Evolutionary conservation across 2,797 vertebrate genomes (phyloP).

Genomic region (Galagoides demidoff): DNA sequence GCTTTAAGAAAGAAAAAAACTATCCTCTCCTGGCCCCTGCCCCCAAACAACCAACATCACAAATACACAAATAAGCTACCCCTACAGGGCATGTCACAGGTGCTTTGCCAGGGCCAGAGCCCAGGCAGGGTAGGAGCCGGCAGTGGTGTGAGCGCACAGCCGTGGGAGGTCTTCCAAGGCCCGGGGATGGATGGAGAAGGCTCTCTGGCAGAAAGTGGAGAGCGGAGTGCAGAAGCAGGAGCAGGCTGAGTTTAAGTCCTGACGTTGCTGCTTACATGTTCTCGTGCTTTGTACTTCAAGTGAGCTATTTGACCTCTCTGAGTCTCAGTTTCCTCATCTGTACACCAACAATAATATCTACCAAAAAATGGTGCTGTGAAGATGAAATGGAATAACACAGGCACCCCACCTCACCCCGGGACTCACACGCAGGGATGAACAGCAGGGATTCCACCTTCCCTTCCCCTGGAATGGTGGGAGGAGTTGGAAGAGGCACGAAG

Average conservation of each 20-base stretch:
- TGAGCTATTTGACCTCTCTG: not conserved
- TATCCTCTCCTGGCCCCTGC: no score
- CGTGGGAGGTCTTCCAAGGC: not conserved
- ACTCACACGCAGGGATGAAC: no score
- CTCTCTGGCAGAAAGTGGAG: not conserved
- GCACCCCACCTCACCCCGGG: not conserved
- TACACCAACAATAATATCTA: not conserved
- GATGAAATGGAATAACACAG: not conserved
- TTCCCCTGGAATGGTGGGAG: not conserved
- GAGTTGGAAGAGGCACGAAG: not conserved
- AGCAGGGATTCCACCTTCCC: not conserved
- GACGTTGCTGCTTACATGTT: not conserved
- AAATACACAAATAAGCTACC: not conserved
- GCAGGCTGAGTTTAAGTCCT: not conserved
- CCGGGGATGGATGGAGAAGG: not conserved
- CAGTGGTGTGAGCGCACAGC: not conserved
- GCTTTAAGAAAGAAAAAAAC: not conserved
- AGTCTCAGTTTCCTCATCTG: not conserved
- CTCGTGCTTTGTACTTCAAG: not conserved
- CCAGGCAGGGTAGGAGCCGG: rapidly evolving
- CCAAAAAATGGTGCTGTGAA: not conserved
- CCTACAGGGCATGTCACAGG: not conserved
- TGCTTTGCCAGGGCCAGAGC: rapidly evolving
- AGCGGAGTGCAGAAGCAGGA: not conserved
- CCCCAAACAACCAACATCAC: not conserved